Evolutionary conservation across 2,113 vertebrate genomes (phyloP), one percentile per base, ranked within the genome.

Genomic region (Megatriorchis doriae): DNA sequence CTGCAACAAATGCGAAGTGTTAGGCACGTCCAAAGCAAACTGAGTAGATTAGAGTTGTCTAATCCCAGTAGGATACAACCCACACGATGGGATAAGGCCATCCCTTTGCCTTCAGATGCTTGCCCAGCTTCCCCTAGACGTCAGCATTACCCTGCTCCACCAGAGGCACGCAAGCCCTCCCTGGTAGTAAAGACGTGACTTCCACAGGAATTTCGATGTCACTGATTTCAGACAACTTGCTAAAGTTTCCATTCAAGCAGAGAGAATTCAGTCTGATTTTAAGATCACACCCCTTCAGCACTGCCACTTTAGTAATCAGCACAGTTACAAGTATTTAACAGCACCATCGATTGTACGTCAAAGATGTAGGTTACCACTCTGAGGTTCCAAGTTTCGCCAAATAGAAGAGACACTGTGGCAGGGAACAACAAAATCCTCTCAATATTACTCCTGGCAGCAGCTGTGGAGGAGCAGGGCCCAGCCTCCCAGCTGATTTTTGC

Each of bases 311-410:
- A 8, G 43, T 23, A 31, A 77, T 11, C 55, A 20, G 56, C 52
- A 16, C 4, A 38, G 55, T 50, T 45, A 19, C 15, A 14, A 43
- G 16, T 43, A 27, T 50, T 48, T 38, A 43, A 34, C 67, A 42
- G 59, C 58, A 15, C 25, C 1, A 0, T 13, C 6, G 11, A 4
- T 12, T 7, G 21, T 31, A 48, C 10, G 2, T 10, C 36, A 9
- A 52, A 71, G 47, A 34, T 15, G 38, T 13, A 42, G 42, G 56
- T 62, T 56, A 42, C 38, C 56, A 6, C 17, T 18, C 36, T 32
- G 58, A 79, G 16, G 52, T 63, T 82, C n/a, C 12, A 79, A 47
- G 32, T 38, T 58, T 67, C 43, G 14, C 3, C 2, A 88, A 86
- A 58, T 1, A 45, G 25, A 45, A 75, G 52, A 74, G 56, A 59